Conservation (phyloP, 2,888 invertebrate species). For the Petrophora chlorosata region DNA sequence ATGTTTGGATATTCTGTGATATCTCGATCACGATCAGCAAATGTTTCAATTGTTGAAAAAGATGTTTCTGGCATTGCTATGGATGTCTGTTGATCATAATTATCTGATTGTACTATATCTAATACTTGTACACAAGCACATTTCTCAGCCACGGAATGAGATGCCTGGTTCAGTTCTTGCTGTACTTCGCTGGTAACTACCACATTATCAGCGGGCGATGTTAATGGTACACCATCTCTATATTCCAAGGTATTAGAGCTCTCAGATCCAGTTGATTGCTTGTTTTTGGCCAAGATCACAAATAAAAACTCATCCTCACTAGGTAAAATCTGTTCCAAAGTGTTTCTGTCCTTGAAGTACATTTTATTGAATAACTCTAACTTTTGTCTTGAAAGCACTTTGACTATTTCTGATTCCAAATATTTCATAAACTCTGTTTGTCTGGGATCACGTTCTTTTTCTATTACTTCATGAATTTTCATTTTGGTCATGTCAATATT, state of each 20-base stretch:
- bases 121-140: no score
- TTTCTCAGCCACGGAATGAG: no score
- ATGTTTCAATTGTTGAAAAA: no score
- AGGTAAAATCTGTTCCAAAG: constrained; percentile 17
- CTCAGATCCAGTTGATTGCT: no score
- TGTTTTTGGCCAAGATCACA: constrained; percentile 35
- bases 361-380: constrained; percentile 31
- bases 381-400: constrained; percentile 29
- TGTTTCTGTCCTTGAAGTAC: constrained; percentile 28
- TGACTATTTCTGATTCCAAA: constrained; percentile 33
- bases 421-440: constrained; percentile 28
- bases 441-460: constrained; percentile 18
- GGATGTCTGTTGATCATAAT: no score
- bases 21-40: no score
- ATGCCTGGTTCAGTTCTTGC: no score
- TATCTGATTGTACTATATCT: no score
- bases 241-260: background rate
- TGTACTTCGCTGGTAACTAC: no score
- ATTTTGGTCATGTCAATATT: constrained; percentile 36
- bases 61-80: no score
- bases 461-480: no score
- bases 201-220: background rate
- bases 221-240: background rate
- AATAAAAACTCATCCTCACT: constrained; percentile 29
- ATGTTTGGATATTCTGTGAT: no score